A percentile compares a stretch with the other conserved stretches of the same genome.
Conservation (phyloP, 2,888 invertebrate genomes). For the Agrochola lota region DNA sequence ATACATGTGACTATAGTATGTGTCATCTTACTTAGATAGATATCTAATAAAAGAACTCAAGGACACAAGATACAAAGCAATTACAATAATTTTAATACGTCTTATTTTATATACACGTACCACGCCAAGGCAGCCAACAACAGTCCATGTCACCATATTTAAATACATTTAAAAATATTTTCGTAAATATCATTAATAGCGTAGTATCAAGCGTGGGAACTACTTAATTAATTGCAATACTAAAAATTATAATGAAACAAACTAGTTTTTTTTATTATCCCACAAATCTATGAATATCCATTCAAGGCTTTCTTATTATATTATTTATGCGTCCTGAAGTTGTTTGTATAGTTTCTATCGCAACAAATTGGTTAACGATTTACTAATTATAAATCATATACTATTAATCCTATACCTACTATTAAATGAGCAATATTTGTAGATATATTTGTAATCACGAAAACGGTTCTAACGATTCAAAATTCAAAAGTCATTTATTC, state of each 20-base stretch:
- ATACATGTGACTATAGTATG: neutral
- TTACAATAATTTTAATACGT: neutral
- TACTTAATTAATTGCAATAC: conserved; percentile 66
- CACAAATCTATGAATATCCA: conserved; percentile 50
- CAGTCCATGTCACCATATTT: conserved; percentile 28
- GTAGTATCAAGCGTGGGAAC: conserved; percentile 74
- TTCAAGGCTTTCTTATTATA: conserved; percentile 58
- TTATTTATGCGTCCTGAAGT: conserved; percentile 58
- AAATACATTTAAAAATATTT: conserved; percentile 57
- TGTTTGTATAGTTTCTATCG: conserved; percentile 51
- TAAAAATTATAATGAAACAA: conserved; percentile 63
- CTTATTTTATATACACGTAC: conserved; percentile 1
- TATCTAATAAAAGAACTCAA: neutral
- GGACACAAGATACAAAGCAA: neutral
- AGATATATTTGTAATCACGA: too few species aligned
- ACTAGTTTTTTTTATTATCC: conserved; percentile 74
- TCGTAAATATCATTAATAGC: conserved; percentile 58
- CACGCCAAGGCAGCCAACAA: conserved; percentile 13
- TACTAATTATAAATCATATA: conserved; percentile 3
- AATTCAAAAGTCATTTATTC: too few species aligned
- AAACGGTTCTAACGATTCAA: too few species aligned
- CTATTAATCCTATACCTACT: neutral
- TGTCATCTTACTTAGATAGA: neutral
- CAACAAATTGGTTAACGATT: conserved; percentile 53
- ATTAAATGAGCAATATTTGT: neutral